Conservation (phyloP, 1,140 invertebrate genomes). For the Diabrotica undecimpunctata region DNA sequence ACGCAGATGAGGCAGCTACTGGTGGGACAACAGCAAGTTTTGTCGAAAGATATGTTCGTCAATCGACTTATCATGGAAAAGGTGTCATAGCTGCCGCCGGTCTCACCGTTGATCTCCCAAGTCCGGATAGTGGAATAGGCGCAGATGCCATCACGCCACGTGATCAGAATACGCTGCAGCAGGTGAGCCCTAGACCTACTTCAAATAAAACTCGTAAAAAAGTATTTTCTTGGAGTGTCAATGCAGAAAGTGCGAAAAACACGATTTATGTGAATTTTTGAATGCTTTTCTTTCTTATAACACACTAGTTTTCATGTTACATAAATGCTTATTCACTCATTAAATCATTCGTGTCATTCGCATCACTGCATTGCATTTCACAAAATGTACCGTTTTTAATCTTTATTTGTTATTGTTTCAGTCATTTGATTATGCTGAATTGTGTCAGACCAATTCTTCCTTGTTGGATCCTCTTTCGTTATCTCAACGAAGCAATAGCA, state of each 20-base stretch:
- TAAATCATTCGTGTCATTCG: constrained; percentile 19
- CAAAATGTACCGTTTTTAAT: constrained; percentile 4
- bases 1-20: constrained; percentile 47
- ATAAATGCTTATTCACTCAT: background rate
- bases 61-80: constrained; percentile 52
- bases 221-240: constrained; percentile 6
- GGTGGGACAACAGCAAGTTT: constrained; percentile 49
- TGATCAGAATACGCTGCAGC: constrained; percentile 82
- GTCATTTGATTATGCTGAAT: constrained; percentile 85
- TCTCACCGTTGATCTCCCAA: constrained; percentile 85
- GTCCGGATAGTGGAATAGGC: constrained; percentile 87
- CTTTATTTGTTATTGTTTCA: constrained; percentile 47
- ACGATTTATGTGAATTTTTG: background rate
- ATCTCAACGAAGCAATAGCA: constrained; percentile 59
- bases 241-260: constrained; percentile 16
- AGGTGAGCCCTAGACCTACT: constrained; percentile 60
- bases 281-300: background rate
- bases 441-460: constrained; percentile 65
- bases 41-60: constrained; percentile 55
- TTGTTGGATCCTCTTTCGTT: constrained; percentile 46
- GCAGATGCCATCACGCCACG: constrained; percentile 85
- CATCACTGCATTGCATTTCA: constrained; percentile 13
- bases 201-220: background rate
- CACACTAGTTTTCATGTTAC: background rate
- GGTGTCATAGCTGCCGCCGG: constrained; percentile 60